Base-by-base conservation (phyloP, 2,797 vertebrate genomes). In the Smutsia gigantea region DNA sequence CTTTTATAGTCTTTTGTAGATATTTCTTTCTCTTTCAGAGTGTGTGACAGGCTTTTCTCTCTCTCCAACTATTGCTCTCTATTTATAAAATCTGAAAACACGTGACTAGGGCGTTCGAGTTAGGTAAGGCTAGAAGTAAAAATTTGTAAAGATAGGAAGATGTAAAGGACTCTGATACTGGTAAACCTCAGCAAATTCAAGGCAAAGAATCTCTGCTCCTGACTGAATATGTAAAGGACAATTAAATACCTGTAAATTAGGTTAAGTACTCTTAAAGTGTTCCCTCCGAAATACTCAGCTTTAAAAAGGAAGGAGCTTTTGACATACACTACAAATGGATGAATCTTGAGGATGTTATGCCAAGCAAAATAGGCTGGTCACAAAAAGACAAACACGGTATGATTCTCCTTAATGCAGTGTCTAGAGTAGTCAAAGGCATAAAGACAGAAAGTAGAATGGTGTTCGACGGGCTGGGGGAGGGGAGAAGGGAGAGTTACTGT, bases 211-310 rank as follows among this genome's bases (percentile, higher is more conserved):
- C 42, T 46, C 42, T 46, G 42, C 42, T 46, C 42, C 10, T 46
- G 42, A 46, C 42, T 46, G 42, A 46, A 46, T 46, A 46, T 46
- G 42, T 46, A 46, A 46, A 46, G 42, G 42, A 10, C 42, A 46
- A 10, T 91, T 84, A 89, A 94, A 64, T 66, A 61, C 42, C 25
- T 88, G 14, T 31, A 71, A 81, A 78, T 71, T 88, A 46, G 79
- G 29, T 95, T 81, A 96, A 93, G 59, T 61, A 71, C 17, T 13
- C 19, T 90, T 79, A 81, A 75, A 74, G 39, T 84, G 8, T 39
- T 74, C 17, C 51, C 46, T 79, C 71, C 87, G 34, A 92, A 96
- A 82, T 96, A 94, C 63, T 95, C 75, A 87, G 11, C 19, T 61
- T 87, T 87, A 84, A 84, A 92, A 87, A 84, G 61, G 31, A 97